Percentiles rank a stretch among this genome's conserved stretches.
phyloP scores from a whole-genome alignment of 2,113 vertebrate genomes.

The Balaeniceps rex region DNA sequence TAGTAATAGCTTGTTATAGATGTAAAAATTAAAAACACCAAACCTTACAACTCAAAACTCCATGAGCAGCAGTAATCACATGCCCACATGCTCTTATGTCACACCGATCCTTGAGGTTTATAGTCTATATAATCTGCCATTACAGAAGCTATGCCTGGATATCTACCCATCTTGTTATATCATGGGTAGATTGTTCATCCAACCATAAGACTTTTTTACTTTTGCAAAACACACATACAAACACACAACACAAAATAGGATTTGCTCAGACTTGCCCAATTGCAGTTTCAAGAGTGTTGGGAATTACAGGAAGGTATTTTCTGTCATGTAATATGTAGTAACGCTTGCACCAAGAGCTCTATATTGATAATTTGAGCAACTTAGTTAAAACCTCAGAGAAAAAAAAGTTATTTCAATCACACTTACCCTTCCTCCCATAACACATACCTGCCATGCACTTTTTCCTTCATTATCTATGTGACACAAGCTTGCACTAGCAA shows the following conservation, averaged over 20 bases:
- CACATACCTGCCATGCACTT: not conserved
- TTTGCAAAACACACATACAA: not conserved
- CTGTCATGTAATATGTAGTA: not conserved
- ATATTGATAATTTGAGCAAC: not conserved
- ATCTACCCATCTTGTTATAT: not conserved
- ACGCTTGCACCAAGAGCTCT: not conserved
- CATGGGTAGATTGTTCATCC: not conserved
- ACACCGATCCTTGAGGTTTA: not conserved
- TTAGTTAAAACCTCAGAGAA: not conserved
- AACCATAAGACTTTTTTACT: not conserved
- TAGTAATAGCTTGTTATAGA: conserved; percentile 65
- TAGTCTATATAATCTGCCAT: not conserved
- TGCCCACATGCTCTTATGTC: not conserved
- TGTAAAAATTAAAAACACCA: not conserved
- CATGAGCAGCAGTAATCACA: not conserved
- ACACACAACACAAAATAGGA: not conserved
- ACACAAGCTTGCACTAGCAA: not conserved
- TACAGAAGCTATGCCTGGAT: not conserved
- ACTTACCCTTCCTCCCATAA: not conserved
- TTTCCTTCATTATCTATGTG: not conserved
- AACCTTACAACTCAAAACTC: not conserved
- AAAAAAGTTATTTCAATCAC: not conserved
- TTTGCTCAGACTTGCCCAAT: not conserved
- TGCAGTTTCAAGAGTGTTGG: not conserved
- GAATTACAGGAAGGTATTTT: not conserved